Evolutionary conservation across 2,113 vertebrate species (phyloP), one percentile per base, ranked within the genome.

Genomic region (Platanista minor): DNA sequence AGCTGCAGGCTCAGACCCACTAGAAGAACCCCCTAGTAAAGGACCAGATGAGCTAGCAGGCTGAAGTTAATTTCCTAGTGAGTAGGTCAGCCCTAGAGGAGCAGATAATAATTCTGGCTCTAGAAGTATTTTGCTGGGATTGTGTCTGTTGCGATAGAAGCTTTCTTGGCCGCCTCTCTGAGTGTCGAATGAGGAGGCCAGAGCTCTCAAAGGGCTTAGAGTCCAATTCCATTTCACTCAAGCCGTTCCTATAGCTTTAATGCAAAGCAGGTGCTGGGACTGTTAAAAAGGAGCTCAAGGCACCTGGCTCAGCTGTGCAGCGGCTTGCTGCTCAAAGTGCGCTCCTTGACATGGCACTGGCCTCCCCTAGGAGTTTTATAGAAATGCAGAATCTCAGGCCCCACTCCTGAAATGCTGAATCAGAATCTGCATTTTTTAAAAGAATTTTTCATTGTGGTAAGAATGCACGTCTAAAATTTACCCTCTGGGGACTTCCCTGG

Each of bases 211-310:
- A 49, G 20, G 69, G 52, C 62, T 81, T 94, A 59, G 85, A 92
- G 88, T 94, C 80, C 85, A 77, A 33, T 43, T 88, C 57, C 66
- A 85, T 95, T 95, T 77, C 61, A 91, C 82, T 69, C 41, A 36
- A 96, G 80, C 64, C 69, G 59, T 78, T 36, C 41, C 84, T 69
- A 8, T 25, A 41, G 93, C 87, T 92, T 92, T 94, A 84, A 95
- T 81, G 87, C 36, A 74, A 87, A 96, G 80, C 87, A 96, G 91
- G 78, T 92, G 83, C 33, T 15, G 5, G 31, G 21, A 41, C 67
- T 82, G 66, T 57, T 61, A 31, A 21, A 93, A 59, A 66, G n/a
- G 31, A 81, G 23, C 82, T 20, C 0, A 67, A 66, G 67, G 83
- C 23, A 62, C 13, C 57, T 41, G 66, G 31, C 41, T 93, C 27